Percentiles rank a stretch among this genome's conserved stretches.
These are phyloP conservation scores for Venustaconcha ellipsiformis DNA, from an alignment of 1,140 invertebrate genomes.

Conservation along the genomic window DNA sequence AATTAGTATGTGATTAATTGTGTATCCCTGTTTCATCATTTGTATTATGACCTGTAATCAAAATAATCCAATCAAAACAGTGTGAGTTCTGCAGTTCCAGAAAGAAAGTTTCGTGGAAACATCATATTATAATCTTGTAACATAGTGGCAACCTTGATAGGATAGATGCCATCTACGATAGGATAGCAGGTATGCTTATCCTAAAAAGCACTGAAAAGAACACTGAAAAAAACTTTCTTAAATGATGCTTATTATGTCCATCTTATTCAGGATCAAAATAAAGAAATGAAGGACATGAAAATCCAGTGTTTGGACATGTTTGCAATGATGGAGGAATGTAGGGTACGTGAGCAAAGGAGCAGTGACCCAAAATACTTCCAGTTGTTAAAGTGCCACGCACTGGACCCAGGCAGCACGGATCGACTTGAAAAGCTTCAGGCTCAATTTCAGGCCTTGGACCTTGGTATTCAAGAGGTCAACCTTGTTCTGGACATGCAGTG, in stretches of 20 bases:
- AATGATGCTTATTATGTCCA: background rate
- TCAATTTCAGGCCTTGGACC: conserved; percentile 59
- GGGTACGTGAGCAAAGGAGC: conserved; percentile 54
- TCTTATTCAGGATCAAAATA: conserved; percentile 53
- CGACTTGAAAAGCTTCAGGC: conserved; percentile 60
- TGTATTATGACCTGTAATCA: no score
- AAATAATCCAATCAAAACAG: no score
- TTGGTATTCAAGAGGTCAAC: conserved; percentile 63
- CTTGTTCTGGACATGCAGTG: conserved; percentile 65
- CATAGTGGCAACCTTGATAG: no score
- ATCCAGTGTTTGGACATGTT: conserved; percentile 58
- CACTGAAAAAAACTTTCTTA: background rate
- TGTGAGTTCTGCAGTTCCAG: no score
- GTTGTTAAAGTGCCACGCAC: conserved; percentile 51
- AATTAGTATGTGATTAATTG: no score
- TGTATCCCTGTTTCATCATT: no score
- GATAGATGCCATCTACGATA: no score
- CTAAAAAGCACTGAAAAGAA: no score
- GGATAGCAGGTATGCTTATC: no score
- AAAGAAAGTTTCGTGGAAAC: no score
- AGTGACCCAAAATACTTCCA: conserved; percentile 61
- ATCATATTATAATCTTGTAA: no score
- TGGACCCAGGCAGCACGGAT: conserved; percentile 65
- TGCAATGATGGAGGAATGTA: conserved; percentile 64
- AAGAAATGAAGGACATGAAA: conserved; percentile 59